phyloP scores from a whole-genome alignment of 2,888 invertebrate species.

The Euplexia lucipara region DNA sequence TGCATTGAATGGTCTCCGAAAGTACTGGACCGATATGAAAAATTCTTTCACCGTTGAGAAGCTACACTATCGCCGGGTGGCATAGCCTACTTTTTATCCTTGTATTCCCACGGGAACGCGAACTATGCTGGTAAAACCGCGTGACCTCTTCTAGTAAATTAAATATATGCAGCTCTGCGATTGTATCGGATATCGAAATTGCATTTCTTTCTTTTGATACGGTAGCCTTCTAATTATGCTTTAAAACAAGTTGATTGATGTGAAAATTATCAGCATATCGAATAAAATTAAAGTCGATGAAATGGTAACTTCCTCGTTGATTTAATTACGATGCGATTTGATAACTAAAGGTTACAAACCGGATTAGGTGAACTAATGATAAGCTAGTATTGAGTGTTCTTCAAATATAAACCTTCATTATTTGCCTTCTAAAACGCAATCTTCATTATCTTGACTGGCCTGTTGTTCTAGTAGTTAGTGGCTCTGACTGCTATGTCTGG shows the following conservation, averaged over 20 bases:
- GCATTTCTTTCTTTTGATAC: slow-evolving; percentile 2
- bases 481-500: too few relatives aligned
- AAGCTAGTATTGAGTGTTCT: slow-evolving; percentile 8
- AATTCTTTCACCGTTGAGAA: too few relatives aligned
- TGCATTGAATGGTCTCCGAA: too few relatives aligned
- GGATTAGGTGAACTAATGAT: slow-evolving; percentile 3
- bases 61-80: too few relatives aligned
- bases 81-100: too few relatives aligned
- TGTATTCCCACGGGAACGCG: too few relatives aligned
- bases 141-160: too few relatives aligned
- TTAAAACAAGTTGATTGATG: slow-evolving; percentile 20
- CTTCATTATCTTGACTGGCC: too few relatives aligned
- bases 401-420: background rate
- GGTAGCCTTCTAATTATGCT: background rate
- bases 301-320: slow-evolving; percentile 6
- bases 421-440: slow-evolving; percentile 6
- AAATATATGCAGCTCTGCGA: background rate
- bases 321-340: slow-evolving; percentile 2
- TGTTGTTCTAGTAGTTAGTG: too few relatives aligned
- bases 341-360: slow-evolving; percentile 14
- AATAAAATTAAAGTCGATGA: background rate
- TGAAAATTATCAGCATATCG: slow-evolving; percentile 16
- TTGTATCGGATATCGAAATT: background rate
- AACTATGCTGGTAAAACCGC: too few relatives aligned
- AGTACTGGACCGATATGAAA: too few relatives aligned